Base-by-base conservation (phyloP, 2,113 vertebrate genomes). In the Callipepla californica region DNA sequence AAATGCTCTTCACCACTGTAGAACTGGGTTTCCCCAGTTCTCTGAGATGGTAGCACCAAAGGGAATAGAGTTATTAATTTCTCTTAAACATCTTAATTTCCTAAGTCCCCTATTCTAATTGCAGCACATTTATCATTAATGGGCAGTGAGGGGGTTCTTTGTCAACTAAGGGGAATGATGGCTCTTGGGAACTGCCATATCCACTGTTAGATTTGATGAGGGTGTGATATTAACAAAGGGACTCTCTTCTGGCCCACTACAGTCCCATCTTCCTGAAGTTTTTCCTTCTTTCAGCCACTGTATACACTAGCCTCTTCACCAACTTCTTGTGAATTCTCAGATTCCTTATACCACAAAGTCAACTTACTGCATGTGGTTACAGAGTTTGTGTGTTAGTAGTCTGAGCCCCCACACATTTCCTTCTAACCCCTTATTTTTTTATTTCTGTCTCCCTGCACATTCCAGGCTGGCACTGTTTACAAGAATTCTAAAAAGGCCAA, bases 361-460 rank as follows among this genome's bases (percentile, higher is more conserved):
- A 50, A n/a, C 42, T 82, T 69, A 28, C 7, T 76, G 6, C 32
- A 55, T 1, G 0, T 12, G 8, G 30, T 38, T n/a, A 59, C 28
- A 50, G 18, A 69, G 5, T 26, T 45, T 74, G 40, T 21, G 8
- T 45, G 44, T 74, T 53, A 50, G 9, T 28, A 66, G 6, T 34
- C 69, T 21, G 80, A 67, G 19, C 7, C 8, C 19, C 25, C 34
- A 48, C 17, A 55, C 11, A 17, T 40, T 40, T 84, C 2, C 25
- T 2, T 10, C 1, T 5, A 3, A 9, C 9, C 21, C 13, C 32
- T 9, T 28, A 4, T 22, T 61, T 7, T 2, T 2, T 55, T 75
- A 70, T 68, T 83, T 76, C 44, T 87, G 17, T 17, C 65, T 28
- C 16, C 32, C 23, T 72, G 21, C 12, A 38, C 30, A n/a, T 14